Evolutionary conservation across 2,797 vertebrate species (phyloP).

Genomic region (Prunella strophiata): DNA sequence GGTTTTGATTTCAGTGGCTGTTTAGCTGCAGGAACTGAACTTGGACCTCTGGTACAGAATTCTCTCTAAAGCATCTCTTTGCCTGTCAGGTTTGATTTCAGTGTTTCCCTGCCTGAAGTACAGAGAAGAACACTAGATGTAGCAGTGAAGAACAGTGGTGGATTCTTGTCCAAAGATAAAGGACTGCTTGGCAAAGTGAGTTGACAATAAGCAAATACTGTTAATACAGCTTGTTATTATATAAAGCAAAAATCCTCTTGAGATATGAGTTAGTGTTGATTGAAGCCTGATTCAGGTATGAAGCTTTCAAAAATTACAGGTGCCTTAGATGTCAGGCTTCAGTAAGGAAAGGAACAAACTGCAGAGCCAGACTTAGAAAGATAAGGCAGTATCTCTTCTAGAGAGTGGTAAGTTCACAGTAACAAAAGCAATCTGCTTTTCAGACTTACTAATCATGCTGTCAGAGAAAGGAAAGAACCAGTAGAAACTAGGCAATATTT

Average conservation of each 20-base stretch:
- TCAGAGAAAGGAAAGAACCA: neutral
- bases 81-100: slow-evolving; percentile 90
- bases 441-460: neutral
- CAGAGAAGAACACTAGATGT: slow-evolving; percentile 91
- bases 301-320: neutral
- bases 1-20: neutral
- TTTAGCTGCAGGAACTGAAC: neutral
- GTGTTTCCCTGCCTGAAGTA: slow-evolving; percentile 88
- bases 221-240: neutral
- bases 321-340: neutral
- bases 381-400: neutral
- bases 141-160: slow-evolving; percentile 94
- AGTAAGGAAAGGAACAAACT: neutral
- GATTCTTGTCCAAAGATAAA: slow-evolving; percentile 95
- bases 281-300: neutral
- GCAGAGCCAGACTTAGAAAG: neutral
- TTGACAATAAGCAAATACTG: neutral
- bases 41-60: neutral
- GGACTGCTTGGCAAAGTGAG: slow-evolving; percentile 95
- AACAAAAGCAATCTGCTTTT: neutral
- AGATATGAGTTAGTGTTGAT: neutral
- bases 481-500: neutral
- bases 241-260: neutral
- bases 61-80: neutral
- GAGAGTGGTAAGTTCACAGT: neutral